Evolutionary conservation across 2,888 invertebrate genomes (phyloP).

Genomic region (Nephrotoma guestfalica): DNA sequence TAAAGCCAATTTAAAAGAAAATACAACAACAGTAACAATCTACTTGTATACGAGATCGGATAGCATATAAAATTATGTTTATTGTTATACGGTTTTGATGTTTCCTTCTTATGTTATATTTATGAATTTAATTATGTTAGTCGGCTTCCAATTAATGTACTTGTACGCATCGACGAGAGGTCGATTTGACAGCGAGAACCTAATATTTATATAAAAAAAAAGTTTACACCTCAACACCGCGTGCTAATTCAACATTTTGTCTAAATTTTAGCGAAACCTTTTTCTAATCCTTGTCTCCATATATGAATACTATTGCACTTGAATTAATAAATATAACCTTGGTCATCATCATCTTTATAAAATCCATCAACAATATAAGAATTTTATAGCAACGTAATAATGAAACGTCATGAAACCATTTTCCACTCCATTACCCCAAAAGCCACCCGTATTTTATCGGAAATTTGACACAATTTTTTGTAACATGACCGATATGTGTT

Average conservation of each 20-base stretch:
- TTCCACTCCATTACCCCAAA: neutral
- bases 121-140: neutral
- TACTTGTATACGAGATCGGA: neutral
- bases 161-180: neutral
- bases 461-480: constrained; percentile 2
- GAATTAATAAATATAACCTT: neutral
- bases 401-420: neutral
- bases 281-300: neutral
- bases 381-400: neutral
- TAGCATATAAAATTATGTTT: neutral
- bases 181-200: neutral
- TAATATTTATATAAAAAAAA: neutral
- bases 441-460: constrained; percentile 3
- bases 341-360: neutral
- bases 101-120: neutral
- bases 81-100: neutral
- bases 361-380: neutral
- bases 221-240: neutral
- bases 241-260: neutral
- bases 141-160: neutral
- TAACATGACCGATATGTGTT: neutral
- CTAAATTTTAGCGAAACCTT: neutral
- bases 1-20: neutral
- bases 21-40: neutral
- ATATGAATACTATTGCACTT: neutral